Evolutionary conservation across 2,113 vertebrate species (phyloP).

Genomic region (Azemiops feae): DNA sequence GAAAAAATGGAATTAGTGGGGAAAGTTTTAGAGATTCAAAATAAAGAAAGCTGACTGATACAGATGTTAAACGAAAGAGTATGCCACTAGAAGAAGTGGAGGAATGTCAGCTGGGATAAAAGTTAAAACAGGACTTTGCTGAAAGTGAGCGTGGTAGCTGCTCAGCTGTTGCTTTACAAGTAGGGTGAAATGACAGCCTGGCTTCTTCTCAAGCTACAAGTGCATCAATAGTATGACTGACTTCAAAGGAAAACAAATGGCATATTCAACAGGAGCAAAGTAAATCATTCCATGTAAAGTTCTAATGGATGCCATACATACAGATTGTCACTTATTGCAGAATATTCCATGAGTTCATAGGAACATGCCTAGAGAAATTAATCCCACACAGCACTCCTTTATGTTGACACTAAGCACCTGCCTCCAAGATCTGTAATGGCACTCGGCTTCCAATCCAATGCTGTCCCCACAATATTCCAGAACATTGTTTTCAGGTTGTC

Average conservation of each 20-base stretch:
- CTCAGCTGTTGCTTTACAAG: conserved; percentile 1
- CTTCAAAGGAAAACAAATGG: neutral
- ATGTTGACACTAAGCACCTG: neutral
- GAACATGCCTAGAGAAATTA: neutral
- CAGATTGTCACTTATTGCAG: neutral
- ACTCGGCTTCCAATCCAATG: neutral
- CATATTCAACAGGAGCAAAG: neutral
- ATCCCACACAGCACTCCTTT: neutral
- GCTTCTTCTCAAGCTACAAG: neutral
- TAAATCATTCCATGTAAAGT: neutral
- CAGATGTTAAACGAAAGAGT: neutral
- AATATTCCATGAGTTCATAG: neutral
- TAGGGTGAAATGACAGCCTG: conserved; percentile 4
- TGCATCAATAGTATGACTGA: neutral
- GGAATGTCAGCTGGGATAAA: neutral
- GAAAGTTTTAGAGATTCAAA: neutral
- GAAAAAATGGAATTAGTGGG: neutral
- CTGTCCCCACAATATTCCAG: neutral
- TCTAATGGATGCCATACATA: neutral
- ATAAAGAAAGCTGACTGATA: neutral
- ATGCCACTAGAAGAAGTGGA: neutral
- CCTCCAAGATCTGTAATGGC: neutral
- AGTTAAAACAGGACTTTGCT: neutral
- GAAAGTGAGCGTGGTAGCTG: neutral
- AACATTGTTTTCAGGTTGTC: neutral